Evolutionary conservation across 2,797 vertebrate species (phyloP).

Genomic region (Heterohyrax brucei): DNA sequence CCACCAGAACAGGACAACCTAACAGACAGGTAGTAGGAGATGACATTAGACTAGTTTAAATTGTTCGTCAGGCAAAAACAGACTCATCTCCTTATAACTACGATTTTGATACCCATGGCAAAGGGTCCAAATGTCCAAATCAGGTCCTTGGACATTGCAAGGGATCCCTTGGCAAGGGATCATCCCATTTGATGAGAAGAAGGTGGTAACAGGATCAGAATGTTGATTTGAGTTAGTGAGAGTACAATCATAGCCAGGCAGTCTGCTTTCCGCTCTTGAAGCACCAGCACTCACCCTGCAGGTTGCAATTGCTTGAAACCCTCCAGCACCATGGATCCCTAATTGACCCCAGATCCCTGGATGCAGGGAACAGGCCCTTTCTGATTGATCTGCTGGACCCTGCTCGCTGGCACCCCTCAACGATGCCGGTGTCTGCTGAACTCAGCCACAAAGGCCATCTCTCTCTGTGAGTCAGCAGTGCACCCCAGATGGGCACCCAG

Average conservation of each 20-base stretch:
- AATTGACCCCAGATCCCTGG: constrained; percentile 66
- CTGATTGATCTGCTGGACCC: background rate
- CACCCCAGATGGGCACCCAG: background rate
- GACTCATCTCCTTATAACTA: background rate
- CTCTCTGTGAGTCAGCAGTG: background rate
- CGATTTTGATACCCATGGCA: background rate
- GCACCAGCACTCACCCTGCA: background rate
- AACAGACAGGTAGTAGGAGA: too few species aligned
- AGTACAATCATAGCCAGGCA: background rate
- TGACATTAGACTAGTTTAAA: background rate
- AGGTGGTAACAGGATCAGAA: background rate
- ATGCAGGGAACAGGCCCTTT: background rate
- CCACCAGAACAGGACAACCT: too few species aligned
- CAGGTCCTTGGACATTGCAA: background rate
- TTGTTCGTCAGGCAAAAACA: background rate
- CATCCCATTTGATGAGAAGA: background rate
- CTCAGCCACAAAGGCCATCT: background rate
- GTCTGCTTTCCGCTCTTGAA: background rate
- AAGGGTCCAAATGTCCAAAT: background rate
- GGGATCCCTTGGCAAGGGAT: background rate
- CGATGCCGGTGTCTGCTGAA: background rate
- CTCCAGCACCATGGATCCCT: background rate
- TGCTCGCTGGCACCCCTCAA: too few species aligned
- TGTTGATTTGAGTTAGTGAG: background rate
- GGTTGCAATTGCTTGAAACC: constrained; percentile 58